Base-by-base conservation (phyloP, 2,888 invertebrate genomes). In the Sialis lutaria region DNA sequence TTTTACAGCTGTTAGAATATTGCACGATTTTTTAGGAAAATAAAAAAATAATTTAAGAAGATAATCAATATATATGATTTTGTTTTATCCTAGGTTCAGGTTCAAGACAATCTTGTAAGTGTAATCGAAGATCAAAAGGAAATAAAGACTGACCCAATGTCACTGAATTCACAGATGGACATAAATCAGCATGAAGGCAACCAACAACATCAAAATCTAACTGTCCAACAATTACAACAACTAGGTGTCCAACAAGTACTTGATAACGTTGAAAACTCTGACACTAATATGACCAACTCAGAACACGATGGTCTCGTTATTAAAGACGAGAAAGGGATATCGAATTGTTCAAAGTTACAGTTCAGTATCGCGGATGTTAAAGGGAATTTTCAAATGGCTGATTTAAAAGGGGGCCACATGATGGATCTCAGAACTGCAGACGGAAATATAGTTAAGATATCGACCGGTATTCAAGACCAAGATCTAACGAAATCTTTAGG, bases 391-490 rank as follows among this genome's bases (percentile, higher is more conserved):
- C 67, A 68, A 46, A 69, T 70, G 52, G 52, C 54, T 6, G 71
- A 72, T 48, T 65, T 70, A 34, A 72, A 72, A 52, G 66, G 65
- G 31, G 63, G 64, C 8, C 68, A 69, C 50, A 65, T 75, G 63
- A 73, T 77, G 73, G 77, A 77, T 55, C 73, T 75, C 2, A 62
- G 75, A 53, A 73, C 74, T n/a, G 68, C 73, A 1, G 82, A 83
- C 60, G 82, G 82, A 6, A 78, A 78, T 10, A 78, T 83, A 4
- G 78, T 83, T 13, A 83, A 83, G 64, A 80, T 82, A 54, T 77
- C 79, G 31, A 74, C 79, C 1, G 76, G 77, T 12, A 65, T 73
- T 10, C 70, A 69, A 52, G 74, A 75, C 49, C 74, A 75, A 57
- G 75, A 75, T 55, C 61, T 75, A 49, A 70, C 71, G 47, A 74